A percentile compares a stretch with the other conserved stretches of the same genome.
Conservation (phyloP, 2,888 invertebrate species). For the Cactoblastis cactorum region DNA sequence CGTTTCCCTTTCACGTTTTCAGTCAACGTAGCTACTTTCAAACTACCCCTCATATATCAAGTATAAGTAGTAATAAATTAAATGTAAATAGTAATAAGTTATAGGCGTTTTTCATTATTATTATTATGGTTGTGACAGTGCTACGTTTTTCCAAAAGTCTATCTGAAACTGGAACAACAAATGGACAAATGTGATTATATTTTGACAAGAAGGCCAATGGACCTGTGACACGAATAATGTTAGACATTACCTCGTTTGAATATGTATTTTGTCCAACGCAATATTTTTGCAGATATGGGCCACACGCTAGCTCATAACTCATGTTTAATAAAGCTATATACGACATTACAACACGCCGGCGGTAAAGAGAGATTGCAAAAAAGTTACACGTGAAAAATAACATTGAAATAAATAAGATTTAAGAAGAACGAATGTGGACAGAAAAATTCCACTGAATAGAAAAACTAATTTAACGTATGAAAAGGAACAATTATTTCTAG, state of each 20-base stretch:
- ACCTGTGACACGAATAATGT: slow-evolving; percentile 11
- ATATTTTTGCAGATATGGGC: slow-evolving; percentile 15
- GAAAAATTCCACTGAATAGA: too few species aligned
- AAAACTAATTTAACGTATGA: too few species aligned
- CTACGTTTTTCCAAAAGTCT: too few species aligned
- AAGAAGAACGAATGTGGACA: not conserved
- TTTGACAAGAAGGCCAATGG: slow-evolving; percentile 10
- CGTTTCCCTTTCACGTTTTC: too few species aligned
- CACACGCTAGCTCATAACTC: slow-evolving; percentile 6
- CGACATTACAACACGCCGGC: not conserved
- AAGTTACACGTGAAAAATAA: not conserved
- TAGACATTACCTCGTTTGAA: slow-evolving; percentile 3
- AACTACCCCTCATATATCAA: too few species aligned
- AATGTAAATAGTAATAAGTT: too few species aligned
- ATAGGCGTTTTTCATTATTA: too few species aligned
- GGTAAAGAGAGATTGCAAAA: not conserved
- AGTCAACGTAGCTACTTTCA: too few species aligned
- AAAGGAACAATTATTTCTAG: too few species aligned
- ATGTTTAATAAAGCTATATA: slow-evolving; percentile 8
- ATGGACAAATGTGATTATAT: not conserved
- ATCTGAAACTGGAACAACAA: not conserved
- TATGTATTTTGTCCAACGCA: slow-evolving; percentile 13
- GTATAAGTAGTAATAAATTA: too few species aligned
- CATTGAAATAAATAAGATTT: not conserved
- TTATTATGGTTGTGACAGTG: too few species aligned